These are phyloP conservation scores for Limnothrissa miodon DNA, from an alignment of 2,113 vertebrate genomes.

Conservation along the genomic window DNA sequence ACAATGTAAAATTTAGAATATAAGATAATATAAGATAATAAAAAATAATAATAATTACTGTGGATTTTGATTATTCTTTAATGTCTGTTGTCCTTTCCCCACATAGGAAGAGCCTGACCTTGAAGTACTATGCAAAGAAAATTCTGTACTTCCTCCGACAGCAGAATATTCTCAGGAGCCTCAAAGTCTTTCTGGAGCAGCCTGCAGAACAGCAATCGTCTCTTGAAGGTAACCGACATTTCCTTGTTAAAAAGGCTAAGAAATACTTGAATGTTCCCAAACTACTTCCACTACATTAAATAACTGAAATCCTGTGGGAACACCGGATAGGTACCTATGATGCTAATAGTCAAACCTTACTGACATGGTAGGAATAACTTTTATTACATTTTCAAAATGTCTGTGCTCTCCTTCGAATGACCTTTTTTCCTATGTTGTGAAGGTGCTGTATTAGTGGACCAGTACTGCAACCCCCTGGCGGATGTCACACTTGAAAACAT, in stretches of 20 bases:
- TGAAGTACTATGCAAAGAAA: conserved; percentile 98
- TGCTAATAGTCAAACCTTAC: too few species aligned
- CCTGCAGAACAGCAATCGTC: conserved; percentile 81
- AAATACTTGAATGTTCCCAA: background rate
- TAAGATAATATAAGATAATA: background rate
- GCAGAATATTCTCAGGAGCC: conserved; percentile 86
- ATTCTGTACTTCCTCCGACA: conserved; percentile 96
- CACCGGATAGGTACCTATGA: too few species aligned
- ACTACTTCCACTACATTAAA: background rate
- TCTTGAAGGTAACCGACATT: conserved; percentile 78
- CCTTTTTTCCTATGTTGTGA: background rate
- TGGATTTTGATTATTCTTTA: background rate
- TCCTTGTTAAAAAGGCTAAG: background rate
- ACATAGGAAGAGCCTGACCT: conserved; percentile 86
- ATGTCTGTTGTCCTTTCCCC: conserved; percentile 14
- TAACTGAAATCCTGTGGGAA: too few species aligned
- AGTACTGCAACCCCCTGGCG: conserved; percentile 92
- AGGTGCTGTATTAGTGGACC: conserved; percentile 94
- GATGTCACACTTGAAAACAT: conserved; percentile 82
- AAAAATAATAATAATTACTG: too few species aligned
- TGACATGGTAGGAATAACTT: too few species aligned
- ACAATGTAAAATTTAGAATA: background rate
- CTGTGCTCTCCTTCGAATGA: background rate
- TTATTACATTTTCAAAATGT: background rate
- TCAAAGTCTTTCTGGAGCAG: conserved; percentile 86